phyloP scores from a whole-genome alignment of 2,888 invertebrate species.

The Drosophila subquinaria region DNA sequence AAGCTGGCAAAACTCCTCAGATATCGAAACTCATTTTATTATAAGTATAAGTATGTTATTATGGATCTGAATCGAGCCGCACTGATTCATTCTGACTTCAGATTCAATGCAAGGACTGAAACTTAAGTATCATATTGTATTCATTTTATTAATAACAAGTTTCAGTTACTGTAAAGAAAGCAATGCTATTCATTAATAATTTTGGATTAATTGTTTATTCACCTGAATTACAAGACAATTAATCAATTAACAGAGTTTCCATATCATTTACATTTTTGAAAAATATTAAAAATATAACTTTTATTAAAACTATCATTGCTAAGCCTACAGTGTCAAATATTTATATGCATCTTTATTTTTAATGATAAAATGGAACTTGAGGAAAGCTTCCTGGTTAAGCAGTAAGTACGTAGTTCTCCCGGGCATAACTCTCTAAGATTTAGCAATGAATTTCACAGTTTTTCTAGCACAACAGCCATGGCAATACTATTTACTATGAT shows the following conservation, averaged over 20 bases:
- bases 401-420: slow-evolving; percentile 5
- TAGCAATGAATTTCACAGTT: neutral
- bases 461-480: neutral
- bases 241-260: neutral
- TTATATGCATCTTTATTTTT: neutral
- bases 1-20: slow-evolving; percentile 31
- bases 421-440: no score
- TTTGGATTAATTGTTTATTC: neutral
- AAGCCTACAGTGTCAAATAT: slow-evolving; percentile 3
- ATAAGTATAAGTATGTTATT: slow-evolving; percentile 36
- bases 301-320: neutral
- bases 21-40: slow-evolving; percentile 46
- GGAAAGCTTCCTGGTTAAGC: neutral
- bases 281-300: neutral
- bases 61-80: slow-evolving; percentile 38
- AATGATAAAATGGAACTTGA: neutral
- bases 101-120: neutral
- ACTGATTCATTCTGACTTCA: slow-evolving; percentile 39
- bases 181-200: neutral
- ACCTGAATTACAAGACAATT: neutral
- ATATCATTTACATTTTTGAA: neutral
- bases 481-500: neutral
- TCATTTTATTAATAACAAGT: slow-evolving; percentile 3
- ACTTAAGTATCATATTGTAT: slow-evolving; percentile 4
- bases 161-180: slow-evolving; percentile 2